phyloP scores from a whole-genome alignment of 2,888 invertebrate species.

The Nudaria mundana region DNA sequence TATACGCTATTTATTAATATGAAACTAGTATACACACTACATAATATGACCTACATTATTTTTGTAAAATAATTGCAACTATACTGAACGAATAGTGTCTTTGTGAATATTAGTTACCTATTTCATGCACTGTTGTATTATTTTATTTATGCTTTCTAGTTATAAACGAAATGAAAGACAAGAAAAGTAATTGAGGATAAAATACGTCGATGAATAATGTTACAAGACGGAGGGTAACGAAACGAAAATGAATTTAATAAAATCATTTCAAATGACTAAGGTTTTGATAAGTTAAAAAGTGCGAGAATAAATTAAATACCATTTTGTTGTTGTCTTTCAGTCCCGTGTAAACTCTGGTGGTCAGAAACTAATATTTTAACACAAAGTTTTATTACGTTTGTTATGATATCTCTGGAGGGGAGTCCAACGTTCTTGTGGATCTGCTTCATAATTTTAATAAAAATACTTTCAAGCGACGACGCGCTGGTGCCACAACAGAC shows the following conservation, averaged over 20 bases:
- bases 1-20: too few species aligned
- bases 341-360: slow-evolving; percentile 44
- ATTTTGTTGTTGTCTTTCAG: slow-evolving; percentile 47
- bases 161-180: too few species aligned
- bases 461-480: slow-evolving; percentile 35
- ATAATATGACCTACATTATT: too few species aligned
- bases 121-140: too few species aligned
- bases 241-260: slow-evolving; percentile 14
- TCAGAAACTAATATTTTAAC: slow-evolving; percentile 53
- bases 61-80: too few species aligned
- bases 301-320: slow-evolving; percentile 38
- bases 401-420: slow-evolving; percentile 48
- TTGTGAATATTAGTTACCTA: too few species aligned
- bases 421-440: slow-evolving; percentile 38
- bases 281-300: slow-evolving; percentile 42
- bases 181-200: too few species aligned
- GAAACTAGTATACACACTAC: too few species aligned
- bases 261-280: slow-evolving; percentile 34
- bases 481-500: slow-evolving; percentile 2
- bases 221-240: not conserved
- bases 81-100: too few species aligned
- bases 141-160: too few species aligned
- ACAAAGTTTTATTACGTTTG: slow-evolving; percentile 55
- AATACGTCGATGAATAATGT: too few species aligned
- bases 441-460: slow-evolving; percentile 42